phyloP scores from a whole-genome alignment of 2,797 vertebrate species.

The Heteromormyrus szaboi region DNA sequence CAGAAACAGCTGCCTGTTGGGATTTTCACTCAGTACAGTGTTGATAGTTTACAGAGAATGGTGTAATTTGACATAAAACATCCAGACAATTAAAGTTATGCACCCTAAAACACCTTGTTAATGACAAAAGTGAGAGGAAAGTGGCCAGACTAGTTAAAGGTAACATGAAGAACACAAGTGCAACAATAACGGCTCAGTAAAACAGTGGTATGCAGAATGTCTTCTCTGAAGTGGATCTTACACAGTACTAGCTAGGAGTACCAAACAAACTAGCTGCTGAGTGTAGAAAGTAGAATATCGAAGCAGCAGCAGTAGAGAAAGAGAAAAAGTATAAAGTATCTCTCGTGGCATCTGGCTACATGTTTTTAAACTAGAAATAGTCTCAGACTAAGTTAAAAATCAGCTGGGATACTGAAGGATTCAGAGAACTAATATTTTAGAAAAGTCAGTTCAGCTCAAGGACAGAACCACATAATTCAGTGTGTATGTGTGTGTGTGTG shows the following conservation, averaged over 20 bases:
- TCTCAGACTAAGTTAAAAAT: neutral
- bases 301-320: neutral
- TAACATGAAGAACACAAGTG: neutral
- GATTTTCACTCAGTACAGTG: neutral
- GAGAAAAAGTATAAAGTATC: neutral
- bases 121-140: neutral
- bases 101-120: neutral
- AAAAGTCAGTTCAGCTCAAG: neutral
- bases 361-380: neutral
- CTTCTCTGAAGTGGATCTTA: neutral
- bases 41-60: neutral
- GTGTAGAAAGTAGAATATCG: neutral
- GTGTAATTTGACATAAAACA: neutral
- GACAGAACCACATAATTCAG: neutral
- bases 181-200: neutral
- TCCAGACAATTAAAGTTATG: neutral
- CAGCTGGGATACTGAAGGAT: neutral
- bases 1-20: neutral
- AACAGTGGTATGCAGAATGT: neutral
- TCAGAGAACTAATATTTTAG: neutral
- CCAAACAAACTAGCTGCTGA: neutral
- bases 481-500: neutral
- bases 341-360: neutral
- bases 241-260: neutral
- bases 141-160: neutral